Evolutionary conservation across 2,888 invertebrate genomes (phyloP).

Genomic region (Pristionchus maxplancki): DNA sequence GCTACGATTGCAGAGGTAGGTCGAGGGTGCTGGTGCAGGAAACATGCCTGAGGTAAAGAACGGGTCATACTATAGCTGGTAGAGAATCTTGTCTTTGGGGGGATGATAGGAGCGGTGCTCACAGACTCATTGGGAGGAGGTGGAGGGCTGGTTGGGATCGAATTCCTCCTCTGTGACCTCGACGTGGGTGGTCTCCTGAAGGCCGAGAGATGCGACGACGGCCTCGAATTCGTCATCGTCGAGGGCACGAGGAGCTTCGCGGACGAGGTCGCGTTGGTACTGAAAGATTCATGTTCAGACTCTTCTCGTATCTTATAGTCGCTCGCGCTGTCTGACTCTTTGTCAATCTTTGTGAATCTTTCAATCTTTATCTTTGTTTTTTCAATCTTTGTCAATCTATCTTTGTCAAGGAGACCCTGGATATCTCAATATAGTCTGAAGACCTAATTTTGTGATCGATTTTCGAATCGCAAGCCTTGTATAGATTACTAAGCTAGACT

Average conservation of each 20-base stretch:
- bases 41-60: background rate
- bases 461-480: too few relatives aligned
- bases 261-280: background rate
- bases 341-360: too few relatives aligned
- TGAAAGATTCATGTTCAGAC: too few relatives aligned
- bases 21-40: background rate
- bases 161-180: background rate
- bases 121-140: background rate
- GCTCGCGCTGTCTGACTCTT: too few relatives aligned
- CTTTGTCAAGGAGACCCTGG: too few relatives aligned
- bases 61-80: background rate
- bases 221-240: conserved; percentile 10
- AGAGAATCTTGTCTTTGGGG: background rate
- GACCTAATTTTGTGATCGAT: too few relatives aligned
- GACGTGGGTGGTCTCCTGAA: background rate
- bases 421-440: too few relatives aligned
- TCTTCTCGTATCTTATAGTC: too few relatives aligned
- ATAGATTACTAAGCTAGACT: too few relatives aligned
- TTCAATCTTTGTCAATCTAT: too few relatives aligned
- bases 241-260: conserved; percentile 8
- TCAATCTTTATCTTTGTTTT: too few relatives aligned
- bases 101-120: background rate
- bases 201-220: background rate
- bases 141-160: background rate
- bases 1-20: background rate